phyloP scores from a whole-genome alignment of 2,113 vertebrate genomes.

The Elaphurus davidianus region DNA sequence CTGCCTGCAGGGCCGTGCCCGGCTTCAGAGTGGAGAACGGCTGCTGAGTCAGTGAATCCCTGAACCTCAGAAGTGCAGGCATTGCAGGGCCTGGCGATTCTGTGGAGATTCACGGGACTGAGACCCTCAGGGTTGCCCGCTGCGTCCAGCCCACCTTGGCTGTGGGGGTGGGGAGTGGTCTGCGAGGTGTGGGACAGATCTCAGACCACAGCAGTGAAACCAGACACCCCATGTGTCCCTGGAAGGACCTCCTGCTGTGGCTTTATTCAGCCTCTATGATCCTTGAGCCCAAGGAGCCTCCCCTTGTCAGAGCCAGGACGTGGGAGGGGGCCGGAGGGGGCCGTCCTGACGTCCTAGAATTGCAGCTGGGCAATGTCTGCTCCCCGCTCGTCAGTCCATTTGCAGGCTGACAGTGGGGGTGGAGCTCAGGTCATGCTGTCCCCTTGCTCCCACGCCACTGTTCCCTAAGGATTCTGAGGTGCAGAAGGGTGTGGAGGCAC shows the following conservation, averaged over 20 bases:
- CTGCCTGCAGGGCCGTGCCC: rapidly evolving
- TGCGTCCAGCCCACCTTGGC: not conserved
- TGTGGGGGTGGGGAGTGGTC: no score
- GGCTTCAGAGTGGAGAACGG: rapidly evolving
- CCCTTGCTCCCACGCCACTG: not conserved
- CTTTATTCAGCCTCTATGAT: not conserved
- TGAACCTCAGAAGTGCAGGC: rapidly evolving
- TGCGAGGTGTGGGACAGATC: not conserved
- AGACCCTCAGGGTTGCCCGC: not conserved
- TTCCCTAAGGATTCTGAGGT: no score
- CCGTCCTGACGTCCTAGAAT: rapidly evolving
- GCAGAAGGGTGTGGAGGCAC: not conserved
- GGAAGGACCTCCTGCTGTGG: not conserved
- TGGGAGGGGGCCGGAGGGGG: rapidly evolving
- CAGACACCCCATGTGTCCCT: rapidly evolving
- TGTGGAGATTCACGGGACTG: rapidly evolving
- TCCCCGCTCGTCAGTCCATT: rapidly evolving
- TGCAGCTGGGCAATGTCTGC: no score
- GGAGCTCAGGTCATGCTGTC: not conserved
- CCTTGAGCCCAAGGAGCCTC: not conserved
- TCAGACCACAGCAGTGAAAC: not conserved
- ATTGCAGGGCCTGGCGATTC: not conserved
- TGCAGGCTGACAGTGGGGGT: not conserved
- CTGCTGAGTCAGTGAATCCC: not conserved
- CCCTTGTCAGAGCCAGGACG: rapidly evolving